These are phyloP conservation scores for Noctua comes DNA, from an alignment of 2,888 invertebrate genomes.

Conservation along the genomic window DNA sequence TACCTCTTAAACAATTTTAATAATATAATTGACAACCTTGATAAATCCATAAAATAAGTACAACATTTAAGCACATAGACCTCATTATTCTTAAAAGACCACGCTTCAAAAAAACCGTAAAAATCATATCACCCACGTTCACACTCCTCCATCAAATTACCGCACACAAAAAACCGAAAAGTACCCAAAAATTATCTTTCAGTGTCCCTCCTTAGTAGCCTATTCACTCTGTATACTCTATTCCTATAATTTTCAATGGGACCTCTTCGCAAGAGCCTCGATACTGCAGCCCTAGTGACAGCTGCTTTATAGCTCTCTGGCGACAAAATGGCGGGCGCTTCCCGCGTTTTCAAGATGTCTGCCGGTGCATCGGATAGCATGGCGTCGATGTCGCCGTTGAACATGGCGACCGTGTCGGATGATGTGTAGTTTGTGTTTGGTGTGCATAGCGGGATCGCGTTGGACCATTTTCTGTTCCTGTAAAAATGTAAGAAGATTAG, in stretches of 20 bases:
- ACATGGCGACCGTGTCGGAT: slow-evolving; percentile 83
- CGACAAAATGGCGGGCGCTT: slow-evolving; percentile 86
- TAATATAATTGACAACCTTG: slow-evolving; percentile 58
- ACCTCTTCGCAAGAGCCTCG: slow-evolving; percentile 78
- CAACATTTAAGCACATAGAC: slow-evolving; percentile 31
- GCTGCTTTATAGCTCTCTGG: slow-evolving; percentile 86
- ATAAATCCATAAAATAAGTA: slow-evolving; percentile 38
- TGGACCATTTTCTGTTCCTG: slow-evolving; percentile 96
- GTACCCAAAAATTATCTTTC: slow-evolving; percentile 82
- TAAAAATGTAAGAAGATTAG: not conserved
- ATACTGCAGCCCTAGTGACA: slow-evolving; percentile 83
- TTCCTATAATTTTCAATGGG: slow-evolving; percentile 85
- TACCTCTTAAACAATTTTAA: slow-evolving; percentile 33
- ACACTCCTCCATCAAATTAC: slow-evolving; percentile 37
- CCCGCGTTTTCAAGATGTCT: slow-evolving; percentile 83
- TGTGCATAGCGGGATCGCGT: slow-evolving; percentile 94
- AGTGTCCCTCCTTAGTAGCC: slow-evolving; percentile 82
- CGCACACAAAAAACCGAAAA: slow-evolving; percentile 59
- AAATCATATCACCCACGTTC: slow-evolving; percentile 33
- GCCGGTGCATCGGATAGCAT: slow-evolving; percentile 83
- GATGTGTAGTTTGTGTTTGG: slow-evolving; percentile 84
- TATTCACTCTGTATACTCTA: slow-evolving; percentile 84
- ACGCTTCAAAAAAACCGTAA: slow-evolving; percentile 16
- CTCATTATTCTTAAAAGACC: not conserved
- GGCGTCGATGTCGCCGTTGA: slow-evolving; percentile 86